Percentiles rank a stretch among this genome's conserved stretches.
These are phyloP conservation scores for Exocentrus adspersus DNA, from an alignment of 2,888 invertebrate species.

Conservation along the genomic window DNA sequence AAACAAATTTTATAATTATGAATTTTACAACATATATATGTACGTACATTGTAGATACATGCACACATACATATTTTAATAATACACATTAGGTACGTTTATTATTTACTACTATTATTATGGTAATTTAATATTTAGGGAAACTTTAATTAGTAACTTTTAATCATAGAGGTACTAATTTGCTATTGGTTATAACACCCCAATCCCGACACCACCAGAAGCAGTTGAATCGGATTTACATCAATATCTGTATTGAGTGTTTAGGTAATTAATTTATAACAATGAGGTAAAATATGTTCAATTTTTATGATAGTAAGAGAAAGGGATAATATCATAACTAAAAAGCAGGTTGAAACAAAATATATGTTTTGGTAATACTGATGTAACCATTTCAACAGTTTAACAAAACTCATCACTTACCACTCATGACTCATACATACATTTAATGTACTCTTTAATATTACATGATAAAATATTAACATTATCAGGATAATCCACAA, in stretches of 20 bases:
- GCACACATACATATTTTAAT: background rate
- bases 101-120: background rate
- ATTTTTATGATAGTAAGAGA: too few species aligned
- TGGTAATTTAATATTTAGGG: background rate
- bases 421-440: background rate
- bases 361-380: too few species aligned
- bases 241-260: too few species aligned
- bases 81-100: background rate
- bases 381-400: too few species aligned
- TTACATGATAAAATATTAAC: slow-evolving; percentile 35
- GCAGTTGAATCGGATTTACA: too few species aligned
- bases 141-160: background rate
- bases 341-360: too few species aligned
- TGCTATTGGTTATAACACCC: too few species aligned
- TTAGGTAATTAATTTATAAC: too few species aligned
- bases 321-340: too few species aligned
- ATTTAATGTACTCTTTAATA: slow-evolving; percentile 5
- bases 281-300: too few species aligned
- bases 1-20: slow-evolving; percentile 15
- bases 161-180: too few species aligned
- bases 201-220: too few species aligned
- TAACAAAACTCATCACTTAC: background rate
- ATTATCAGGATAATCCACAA: slow-evolving; percentile 54
- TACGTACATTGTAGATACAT: background rate
- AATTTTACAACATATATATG: slow-evolving; percentile 1